A percentile compares a stretch with the other conserved stretches of the same genome.
Conservation (phyloP, 2,797 vertebrate genomes). For the Austrolebias charrua region DNA sequence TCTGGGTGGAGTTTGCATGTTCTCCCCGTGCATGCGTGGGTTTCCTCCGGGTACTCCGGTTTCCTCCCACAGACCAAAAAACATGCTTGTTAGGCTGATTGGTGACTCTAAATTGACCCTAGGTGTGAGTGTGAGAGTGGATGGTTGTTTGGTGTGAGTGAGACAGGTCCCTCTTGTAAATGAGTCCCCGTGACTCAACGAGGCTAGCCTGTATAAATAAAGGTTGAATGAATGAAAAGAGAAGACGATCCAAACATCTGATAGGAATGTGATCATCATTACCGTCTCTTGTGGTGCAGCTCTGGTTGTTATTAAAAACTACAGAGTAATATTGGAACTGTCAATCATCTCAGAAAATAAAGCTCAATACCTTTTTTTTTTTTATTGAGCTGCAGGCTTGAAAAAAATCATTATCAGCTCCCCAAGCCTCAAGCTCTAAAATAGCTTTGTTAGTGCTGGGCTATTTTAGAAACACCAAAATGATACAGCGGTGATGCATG, state of each 20-base stretch:
- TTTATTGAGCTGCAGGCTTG: slow-evolving; percentile 11
- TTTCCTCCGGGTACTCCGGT: too few relatives aligned
- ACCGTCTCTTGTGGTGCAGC: slow-evolving; percentile 42
- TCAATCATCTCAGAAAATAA: slow-evolving; percentile 66
- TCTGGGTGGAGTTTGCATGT: too few relatives aligned
- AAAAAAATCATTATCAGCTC: slow-evolving; percentile 42
- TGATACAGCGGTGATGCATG: not conserved
- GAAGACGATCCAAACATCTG: slow-evolving; percentile 54
- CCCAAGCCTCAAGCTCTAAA: slow-evolving; percentile 9
- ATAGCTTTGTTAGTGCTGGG: slow-evolving; percentile 4
- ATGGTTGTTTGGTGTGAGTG: too few relatives aligned
- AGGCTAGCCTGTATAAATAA: too few relatives aligned
- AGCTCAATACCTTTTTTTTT: slow-evolving; percentile 39
- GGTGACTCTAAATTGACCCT: too few relatives aligned
- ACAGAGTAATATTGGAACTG: slow-evolving; percentile 75
- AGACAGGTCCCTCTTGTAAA: too few relatives aligned
- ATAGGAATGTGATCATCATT: slow-evolving; percentile 53
- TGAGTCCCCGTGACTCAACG: too few relatives aligned
- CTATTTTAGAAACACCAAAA: slow-evolving; percentile 15
- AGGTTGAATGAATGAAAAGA: too few relatives aligned
- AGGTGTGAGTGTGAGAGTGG: too few relatives aligned
- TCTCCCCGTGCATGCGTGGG: too few relatives aligned
- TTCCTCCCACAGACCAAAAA: too few relatives aligned
- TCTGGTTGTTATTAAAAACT: slow-evolving; percentile 74
- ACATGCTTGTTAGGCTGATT: too few relatives aligned